phyloP scores from a whole-genome alignment of 2,113 vertebrate species.

The Cyanoliseus patagonus region DNA sequence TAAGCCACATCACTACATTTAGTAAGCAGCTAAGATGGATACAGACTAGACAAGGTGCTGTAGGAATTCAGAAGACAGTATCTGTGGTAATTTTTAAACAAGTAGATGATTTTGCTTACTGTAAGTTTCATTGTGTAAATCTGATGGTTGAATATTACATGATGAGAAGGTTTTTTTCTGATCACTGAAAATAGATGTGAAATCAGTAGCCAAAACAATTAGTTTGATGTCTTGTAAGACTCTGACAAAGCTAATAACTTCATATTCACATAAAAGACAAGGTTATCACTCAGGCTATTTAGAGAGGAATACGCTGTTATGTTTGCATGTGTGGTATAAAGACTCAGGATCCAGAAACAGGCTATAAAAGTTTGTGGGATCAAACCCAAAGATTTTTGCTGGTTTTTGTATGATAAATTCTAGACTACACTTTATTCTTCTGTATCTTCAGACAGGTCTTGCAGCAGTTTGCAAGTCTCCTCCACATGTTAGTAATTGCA shows the following conservation, averaged over 20 bases:
- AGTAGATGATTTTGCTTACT: background rate
- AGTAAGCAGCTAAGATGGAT: background rate
- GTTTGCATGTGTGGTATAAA: background rate
- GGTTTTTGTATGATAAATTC: background rate
- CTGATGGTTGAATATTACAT: background rate
- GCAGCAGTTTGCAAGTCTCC: background rate
- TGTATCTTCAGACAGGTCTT: background rate
- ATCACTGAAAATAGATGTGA: background rate
- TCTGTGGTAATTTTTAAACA: background rate
- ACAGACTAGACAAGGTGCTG: background rate
- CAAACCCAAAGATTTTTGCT: background rate
- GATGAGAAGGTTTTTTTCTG: background rate
- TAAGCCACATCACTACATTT: background rate
- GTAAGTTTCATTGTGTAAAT: background rate
- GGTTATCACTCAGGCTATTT: background rate
- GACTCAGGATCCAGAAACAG: background rate
- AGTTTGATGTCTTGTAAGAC: background rate
- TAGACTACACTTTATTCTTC: background rate
- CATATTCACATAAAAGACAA: background rate
- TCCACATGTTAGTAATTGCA: background rate
- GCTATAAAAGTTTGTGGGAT: background rate
- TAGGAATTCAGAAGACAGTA: background rate
- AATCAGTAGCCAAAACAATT: background rate
- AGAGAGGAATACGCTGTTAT: background rate
- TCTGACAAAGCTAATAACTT: background rate